These are phyloP conservation scores for Drosophila subobscura DNA, from an alignment of 1,140 invertebrate species.

Conservation along the genomic window DNA sequence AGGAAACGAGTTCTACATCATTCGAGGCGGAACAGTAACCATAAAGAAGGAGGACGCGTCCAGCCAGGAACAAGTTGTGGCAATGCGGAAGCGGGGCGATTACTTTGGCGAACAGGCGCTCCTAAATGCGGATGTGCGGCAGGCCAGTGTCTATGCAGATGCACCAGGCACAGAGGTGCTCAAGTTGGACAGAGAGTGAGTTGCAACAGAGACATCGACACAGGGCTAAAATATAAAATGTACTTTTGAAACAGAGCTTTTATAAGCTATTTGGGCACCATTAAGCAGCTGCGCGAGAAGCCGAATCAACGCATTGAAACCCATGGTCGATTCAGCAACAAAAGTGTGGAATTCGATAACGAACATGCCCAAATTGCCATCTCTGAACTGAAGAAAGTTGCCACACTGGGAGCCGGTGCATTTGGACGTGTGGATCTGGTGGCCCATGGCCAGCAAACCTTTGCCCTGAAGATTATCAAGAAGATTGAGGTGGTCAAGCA, in stretches of 20 bases:
- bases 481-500: constrained; percentile 97
- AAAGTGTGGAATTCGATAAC: constrained; percentile 79
- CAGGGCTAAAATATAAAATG: neutral
- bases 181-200: constrained; percentile 92
- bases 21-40: constrained; percentile 94
- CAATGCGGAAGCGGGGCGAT: constrained; percentile 88
- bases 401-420: constrained; percentile 95
- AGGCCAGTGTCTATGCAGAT: constrained; percentile 94
- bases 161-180: constrained; percentile 95
- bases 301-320: constrained; percentile 36
- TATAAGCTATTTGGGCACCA: constrained; percentile 85
- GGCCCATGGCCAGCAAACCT: constrained; percentile 87
- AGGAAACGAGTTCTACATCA: constrained; percentile 98
- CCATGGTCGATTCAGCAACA: constrained; percentile 40
- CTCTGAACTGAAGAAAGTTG: constrained; percentile 91
- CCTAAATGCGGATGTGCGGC: constrained; percentile 91
- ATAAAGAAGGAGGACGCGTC: constrained; percentile 88
- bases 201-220: constrained; percentile 14
- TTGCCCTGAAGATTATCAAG: constrained; percentile 96
- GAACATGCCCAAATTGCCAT: constrained; percentile 89
- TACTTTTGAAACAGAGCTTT: constrained; percentile 83
- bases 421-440: constrained; percentile 96
- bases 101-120: constrained; percentile 93
- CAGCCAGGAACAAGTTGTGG: constrained; percentile 86
- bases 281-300: constrained; percentile 72